These are phyloP conservation scores for Perizoma flavofasciatum DNA, from an alignment of 2,888 invertebrate species.

Conservation along the genomic window DNA sequence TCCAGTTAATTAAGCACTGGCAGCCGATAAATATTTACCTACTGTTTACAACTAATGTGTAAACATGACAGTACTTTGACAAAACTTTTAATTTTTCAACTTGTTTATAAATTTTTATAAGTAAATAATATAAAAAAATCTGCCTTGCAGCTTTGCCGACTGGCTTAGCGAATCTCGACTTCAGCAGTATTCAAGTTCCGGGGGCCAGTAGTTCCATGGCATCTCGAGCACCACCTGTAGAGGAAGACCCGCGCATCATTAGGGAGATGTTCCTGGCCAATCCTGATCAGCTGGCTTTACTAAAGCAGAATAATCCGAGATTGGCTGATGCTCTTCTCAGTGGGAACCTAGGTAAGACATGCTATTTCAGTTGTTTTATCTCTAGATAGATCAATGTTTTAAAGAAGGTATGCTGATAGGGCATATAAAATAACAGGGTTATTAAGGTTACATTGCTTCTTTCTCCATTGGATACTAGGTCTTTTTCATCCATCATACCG, in stretches of 20 bases:
- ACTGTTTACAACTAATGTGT: conserved; percentile 19
- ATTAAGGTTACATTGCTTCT: too few species aligned
- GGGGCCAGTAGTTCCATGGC: conserved; percentile 70
- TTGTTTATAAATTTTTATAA: conserved; percentile 22
- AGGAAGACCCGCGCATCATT: conserved; percentile 93
- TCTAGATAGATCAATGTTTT: too few species aligned
- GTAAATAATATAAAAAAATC: conserved; percentile 38
- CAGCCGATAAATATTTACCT: conserved; percentile 30
- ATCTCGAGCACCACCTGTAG: conserved; percentile 72
- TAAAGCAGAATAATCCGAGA: conserved; percentile 96
- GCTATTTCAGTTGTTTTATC: background rate
- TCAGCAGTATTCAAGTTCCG: conserved; percentile 93
- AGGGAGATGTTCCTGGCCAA: conserved; percentile 94
- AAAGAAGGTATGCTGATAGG: too few species aligned
- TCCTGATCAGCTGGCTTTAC: conserved; percentile 94
- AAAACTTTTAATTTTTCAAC: conserved; percentile 27
- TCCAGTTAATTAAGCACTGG: conserved; percentile 38
- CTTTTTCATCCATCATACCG: too few species aligned
- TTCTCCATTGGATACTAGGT: too few species aligned
- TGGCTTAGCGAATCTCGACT: conserved; percentile 88
- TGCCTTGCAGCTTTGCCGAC: conserved; percentile 68
- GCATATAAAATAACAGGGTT: too few species aligned
- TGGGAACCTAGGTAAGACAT: conserved; percentile 88
- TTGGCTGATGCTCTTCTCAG: conserved; percentile 95
- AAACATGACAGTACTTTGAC: conserved; percentile 31